A percentile compares a stretch with the other conserved stretches of the same genome.
Conservation (phyloP, 2,797 vertebrate species). For the Argyrosomus regius region DNA sequence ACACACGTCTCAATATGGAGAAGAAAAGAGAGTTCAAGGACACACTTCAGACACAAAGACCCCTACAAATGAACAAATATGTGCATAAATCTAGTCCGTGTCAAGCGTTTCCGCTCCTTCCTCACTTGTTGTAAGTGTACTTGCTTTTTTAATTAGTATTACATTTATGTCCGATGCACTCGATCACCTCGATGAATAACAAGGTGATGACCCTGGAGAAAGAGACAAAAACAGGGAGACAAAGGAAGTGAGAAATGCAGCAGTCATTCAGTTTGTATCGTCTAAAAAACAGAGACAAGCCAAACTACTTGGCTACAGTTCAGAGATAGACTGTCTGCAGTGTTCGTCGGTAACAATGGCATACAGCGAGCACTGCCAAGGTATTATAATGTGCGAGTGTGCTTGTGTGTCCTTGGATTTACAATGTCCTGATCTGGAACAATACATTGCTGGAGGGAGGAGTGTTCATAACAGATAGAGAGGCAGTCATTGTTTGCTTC, state of each 20-base stretch:
- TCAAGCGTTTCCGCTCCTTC: background rate
- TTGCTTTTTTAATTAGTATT: background rate
- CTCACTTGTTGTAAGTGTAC: background rate
- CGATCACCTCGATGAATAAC: background rate
- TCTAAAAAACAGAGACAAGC: slow-evolving; percentile 30
- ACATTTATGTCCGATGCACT: background rate
- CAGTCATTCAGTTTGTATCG: slow-evolving; percentile 23
- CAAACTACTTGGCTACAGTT: slow-evolving; percentile 25
- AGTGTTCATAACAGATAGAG: slow-evolving; percentile 53
- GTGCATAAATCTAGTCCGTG: background rate
- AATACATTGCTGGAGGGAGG: slow-evolving; percentile 41
- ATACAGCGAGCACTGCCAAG: slow-evolving; percentile 45
- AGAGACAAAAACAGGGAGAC: background rate
- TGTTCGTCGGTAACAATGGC: slow-evolving; percentile 46
- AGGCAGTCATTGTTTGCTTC: slow-evolving; percentile 33
- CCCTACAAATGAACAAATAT: background rate
- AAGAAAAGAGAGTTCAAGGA: background rate
- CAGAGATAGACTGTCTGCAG: slow-evolving; percentile 25
- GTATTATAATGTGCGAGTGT: slow-evolving; percentile 28
- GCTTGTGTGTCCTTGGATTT: slow-evolving; percentile 48
- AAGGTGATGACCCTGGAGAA: background rate
- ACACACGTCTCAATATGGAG: background rate
- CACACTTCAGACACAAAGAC: background rate
- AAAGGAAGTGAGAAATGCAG: slow-evolving; percentile 20
- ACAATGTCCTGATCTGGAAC: slow-evolving; percentile 45